Percentiles rank a stretch among this genome's conserved stretches.
These are phyloP conservation scores for Mycogona germanica DNA, from an alignment of 2,888 invertebrate species.

Conservation along the genomic window DNA sequence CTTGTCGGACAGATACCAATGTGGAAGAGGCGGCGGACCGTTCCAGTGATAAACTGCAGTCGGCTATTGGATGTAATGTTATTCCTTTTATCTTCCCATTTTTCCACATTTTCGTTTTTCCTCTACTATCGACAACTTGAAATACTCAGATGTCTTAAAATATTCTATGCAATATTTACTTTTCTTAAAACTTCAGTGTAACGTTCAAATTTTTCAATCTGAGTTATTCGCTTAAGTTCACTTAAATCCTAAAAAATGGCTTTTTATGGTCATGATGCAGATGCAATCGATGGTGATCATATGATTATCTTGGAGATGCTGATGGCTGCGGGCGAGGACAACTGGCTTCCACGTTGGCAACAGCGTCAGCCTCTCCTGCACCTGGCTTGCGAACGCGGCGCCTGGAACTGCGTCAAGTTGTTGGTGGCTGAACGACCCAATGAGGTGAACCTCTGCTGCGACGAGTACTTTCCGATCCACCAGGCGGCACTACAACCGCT, in stretches of 20 bases:
- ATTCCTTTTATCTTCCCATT: no score
- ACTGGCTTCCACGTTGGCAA: conserved; percentile 49
- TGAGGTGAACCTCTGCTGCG: conserved; percentile 55
- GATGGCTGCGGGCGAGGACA: conserved; percentile 53
- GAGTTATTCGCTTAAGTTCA: no score
- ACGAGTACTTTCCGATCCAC: conserved; percentile 66
- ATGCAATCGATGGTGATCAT: conserved; percentile 59
- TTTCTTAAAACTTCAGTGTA: no score
- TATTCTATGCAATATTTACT: no score
- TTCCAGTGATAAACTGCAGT: conserved; percentile 46
- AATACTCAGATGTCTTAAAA: no score
- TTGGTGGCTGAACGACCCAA: conserved; percentile 44
- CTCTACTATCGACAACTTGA: no score
- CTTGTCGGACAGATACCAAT: conserved; percentile 16
- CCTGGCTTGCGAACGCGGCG: conserved; percentile 55
- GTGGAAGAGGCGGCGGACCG: conserved; percentile 24
- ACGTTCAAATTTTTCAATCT: no score
- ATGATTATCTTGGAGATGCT: conserved; percentile 49
- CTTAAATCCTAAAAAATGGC: no score
- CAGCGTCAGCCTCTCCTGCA: conserved; percentile 46
- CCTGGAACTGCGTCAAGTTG: conserved; percentile 57
- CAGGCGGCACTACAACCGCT: conserved; percentile 57
- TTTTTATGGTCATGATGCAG: no score
- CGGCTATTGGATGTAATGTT: conserved; percentile 55
- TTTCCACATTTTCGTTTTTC: no score